These are phyloP conservation scores for Eremobia ochroleuca DNA, from an alignment of 2,888 invertebrate species.

Conservation along the genomic window DNA sequence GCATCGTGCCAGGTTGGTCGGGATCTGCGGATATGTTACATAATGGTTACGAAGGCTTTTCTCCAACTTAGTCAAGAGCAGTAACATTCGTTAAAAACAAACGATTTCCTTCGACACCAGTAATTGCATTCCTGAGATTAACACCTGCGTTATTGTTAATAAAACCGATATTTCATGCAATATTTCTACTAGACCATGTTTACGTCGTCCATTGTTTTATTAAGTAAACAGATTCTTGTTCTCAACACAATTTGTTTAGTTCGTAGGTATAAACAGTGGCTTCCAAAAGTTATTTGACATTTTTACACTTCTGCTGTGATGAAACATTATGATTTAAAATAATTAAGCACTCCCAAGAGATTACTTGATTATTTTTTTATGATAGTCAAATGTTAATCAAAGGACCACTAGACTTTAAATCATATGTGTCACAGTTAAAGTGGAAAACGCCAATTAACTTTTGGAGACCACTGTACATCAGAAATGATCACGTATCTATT, in stretches of 20 bases:
- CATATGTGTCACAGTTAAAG: neutral
- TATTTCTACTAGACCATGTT: neutral
- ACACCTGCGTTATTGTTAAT: neutral
- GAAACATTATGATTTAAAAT: neutral
- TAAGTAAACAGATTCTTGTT: neutral
- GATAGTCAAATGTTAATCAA: neutral
- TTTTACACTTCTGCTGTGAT: neutral
- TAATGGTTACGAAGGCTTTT: constrained; percentile 65
- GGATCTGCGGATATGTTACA: constrained; percentile 60
- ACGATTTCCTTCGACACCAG: constrained; percentile 22
- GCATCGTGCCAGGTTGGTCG: constrained; percentile 57
- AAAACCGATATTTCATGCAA: constrained; percentile 22
- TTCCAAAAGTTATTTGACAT: too few species aligned
- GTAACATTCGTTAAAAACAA: constrained; percentile 48
- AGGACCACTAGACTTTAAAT: neutral
- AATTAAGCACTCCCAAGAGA: neutral
- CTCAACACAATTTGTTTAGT: constrained; percentile 1
- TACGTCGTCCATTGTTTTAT: constrained; percentile 6
- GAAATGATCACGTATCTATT: constrained; percentile 15
- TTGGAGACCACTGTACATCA: constrained; percentile 1
- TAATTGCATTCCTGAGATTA: constrained; percentile 18
- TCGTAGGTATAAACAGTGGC: neutral
- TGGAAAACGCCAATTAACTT: neutral
- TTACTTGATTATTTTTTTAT: neutral
- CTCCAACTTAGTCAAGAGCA: constrained; percentile 38